Evolutionary conservation across 2,888 invertebrate genomes (phyloP), one percentile per base, ranked within the genome.

Genomic region (Dicranocentrus wangi): DNA sequence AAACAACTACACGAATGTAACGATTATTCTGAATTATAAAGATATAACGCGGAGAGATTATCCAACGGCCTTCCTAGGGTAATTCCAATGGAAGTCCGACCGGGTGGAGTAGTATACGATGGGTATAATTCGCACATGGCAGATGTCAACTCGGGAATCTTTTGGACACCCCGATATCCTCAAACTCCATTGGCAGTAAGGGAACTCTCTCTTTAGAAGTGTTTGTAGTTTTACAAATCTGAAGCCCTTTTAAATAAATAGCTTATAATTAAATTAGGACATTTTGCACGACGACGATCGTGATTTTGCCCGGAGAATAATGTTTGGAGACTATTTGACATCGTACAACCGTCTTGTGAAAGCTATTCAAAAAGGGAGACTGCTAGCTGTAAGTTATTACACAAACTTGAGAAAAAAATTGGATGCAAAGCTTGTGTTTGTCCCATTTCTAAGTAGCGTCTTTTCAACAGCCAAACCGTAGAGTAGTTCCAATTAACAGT

Each of bases 21-120:
- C n/a, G n/a, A n/a, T n/a, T n/a, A n/a, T n/a, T n/a, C n/a, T 17
- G 47, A n/a, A 47, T 47, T 47, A 15, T 21, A n/a, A 1, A 43
- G 76, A 19, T 82, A 82, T 28, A 82, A 82, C 21, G 76, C 82
- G 17, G 80, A 82, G 23, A 25, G 82, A 13, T 39, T 80, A 21
- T 82, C 25, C 76, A 82, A 82, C 39, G 76, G 80, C 3, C 19
- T 82, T 15, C 10, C 63, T 2, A 32, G 51, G 1, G 61, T 75
- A n/a, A 1, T 15, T n/a, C 47, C 69, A 21, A 17, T 82, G 3
- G n/a, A 27, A n/a, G 55, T 73, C 10, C 17, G 32, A 5, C 61
- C 51, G 1, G 42, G 71, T 7, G 65, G 43, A 23, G 25, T 63
- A 15, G 43, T 79, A 2, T 17, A 53, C 7, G 68, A 75, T 17